Evolutionary conservation across 1,140 invertebrate species (phyloP).

Genomic region (Mercenaria mercenaria): DNA sequence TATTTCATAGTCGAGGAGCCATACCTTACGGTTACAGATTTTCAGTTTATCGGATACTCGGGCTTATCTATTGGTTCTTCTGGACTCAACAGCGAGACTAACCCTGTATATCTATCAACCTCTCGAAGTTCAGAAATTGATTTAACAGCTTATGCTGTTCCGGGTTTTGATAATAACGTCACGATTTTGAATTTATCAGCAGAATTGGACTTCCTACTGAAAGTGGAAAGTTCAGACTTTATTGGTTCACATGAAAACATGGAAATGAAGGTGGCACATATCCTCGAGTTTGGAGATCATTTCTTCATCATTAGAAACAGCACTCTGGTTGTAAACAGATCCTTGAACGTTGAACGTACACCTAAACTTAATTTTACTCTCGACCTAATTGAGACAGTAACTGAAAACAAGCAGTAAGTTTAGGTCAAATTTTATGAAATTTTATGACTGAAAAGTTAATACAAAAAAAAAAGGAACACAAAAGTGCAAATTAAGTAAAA

Average conservation of each 20-base stretch:
- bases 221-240: constrained; percentile 15
- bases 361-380: background rate
- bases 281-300: background rate
- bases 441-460: background rate
- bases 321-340: background rate
- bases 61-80: background rate
- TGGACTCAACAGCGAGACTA: background rate
- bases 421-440: background rate
- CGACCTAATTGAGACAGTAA: background rate
- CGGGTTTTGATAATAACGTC: background rate
- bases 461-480: too few relatives aligned
- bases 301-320: background rate
- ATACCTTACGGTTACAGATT: constrained; percentile 1
- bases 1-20: background rate
- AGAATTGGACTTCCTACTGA: constrained; percentile 1
- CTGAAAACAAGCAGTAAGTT: background rate
- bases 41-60: background rate
- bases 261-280: background rate
- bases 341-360: background rate
- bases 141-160: background rate
- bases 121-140: constrained; percentile 11
- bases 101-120: background rate
- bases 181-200: background rate
- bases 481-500: too few relatives aligned
- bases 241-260: background rate